A percentile compares a stretch with the other conserved stretches of the same genome.
These are phyloP conservation scores for Nasonia longicornis DNA, from an alignment of 1,140 invertebrate genomes.

Conservation along the genomic window DNA sequence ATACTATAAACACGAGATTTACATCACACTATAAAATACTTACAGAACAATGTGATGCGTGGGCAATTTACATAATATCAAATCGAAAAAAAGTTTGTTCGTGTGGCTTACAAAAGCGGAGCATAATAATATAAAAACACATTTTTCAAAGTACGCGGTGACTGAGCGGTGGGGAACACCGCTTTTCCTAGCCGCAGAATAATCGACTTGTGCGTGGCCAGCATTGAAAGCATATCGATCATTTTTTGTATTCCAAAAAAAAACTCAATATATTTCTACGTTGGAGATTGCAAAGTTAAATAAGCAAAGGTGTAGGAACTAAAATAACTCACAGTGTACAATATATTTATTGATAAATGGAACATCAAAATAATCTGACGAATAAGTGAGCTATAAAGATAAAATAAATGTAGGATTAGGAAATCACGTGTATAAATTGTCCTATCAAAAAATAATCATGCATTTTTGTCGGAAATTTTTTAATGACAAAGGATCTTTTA, in stretches of 20 bases:
- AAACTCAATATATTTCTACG: constrained; percentile 58
- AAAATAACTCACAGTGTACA: constrained; percentile 47
- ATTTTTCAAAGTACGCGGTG: constrained; percentile 23
- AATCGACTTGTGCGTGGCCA: constrained; percentile 41
- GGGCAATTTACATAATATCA: constrained; percentile 22
- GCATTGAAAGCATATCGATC: constrained; percentile 57
- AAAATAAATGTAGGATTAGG: constrained; percentile 21
- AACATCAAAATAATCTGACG: constrained; percentile 47
- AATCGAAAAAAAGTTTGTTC: not conserved
- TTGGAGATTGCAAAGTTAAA: constrained; percentile 48
- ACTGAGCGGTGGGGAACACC: not conserved
- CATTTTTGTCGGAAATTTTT: constrained; percentile 39
- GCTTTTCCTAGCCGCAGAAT: constrained; percentile 44
- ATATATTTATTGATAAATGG: constrained; percentile 48
- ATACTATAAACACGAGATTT: not conserved
- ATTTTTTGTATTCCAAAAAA: constrained; percentile 55
- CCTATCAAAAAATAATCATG: constrained; percentile 34
- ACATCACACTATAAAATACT: not conserved
- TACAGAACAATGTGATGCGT: not conserved
- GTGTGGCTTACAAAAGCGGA: too few species aligned
- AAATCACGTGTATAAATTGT: constrained; percentile 25
- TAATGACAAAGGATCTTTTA: constrained; percentile 1
- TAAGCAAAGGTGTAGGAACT: constrained; percentile 8
- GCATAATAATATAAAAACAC: not conserved
- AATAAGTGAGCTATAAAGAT: constrained; percentile 16